Base-by-base conservation (phyloP, 2,888 invertebrate genomes). In the Oscheius sp. region DNA sequence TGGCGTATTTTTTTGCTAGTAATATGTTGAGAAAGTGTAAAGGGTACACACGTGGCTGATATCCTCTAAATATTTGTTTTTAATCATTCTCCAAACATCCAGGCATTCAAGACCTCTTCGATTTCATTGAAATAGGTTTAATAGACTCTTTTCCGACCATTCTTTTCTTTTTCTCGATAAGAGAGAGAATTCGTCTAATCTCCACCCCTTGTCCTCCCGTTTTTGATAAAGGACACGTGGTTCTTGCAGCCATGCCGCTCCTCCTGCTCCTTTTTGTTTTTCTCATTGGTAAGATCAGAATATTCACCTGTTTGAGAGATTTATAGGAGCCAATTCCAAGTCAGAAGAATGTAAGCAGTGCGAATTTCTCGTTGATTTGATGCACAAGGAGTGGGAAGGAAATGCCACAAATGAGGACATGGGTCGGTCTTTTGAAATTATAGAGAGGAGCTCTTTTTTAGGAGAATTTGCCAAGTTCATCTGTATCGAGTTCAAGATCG, bases 401-500 rank as follows among this genome's bases (percentile, higher is more conserved):
- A 69, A 73, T 49, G 27, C 46, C 13, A 69, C 73, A 0, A 49
- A 69, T 16, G 25, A 21, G 21, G 55, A 55, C 35, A 18, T 69
- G 25, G 72, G 72, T 72, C n/a, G 13, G 16, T 13, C 35, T 43
- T 9, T 21, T 23, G n/a, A n/a, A n/a, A n/a, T n/a, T n/a, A n/a
- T n/a, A n/a, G n/a, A n/a, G n/a, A n/a, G n/a, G n/a, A n/a, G n/a
- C n/a, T n/a, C n/a, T n/a, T n/a, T n/a, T 73, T 16, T 56, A 74
- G 75, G 75, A 53, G 78, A 81, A 6, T 69, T 79, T 16, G 79
- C 76, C 12, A 46, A 72, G 16, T 79, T 73, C 43, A 76, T 85
- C 61, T 85, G 85, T 70, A 77, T 79, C 23, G 73, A 56, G 3
- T 79, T 85, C 58, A 59, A 83, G 16, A 83, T 85, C 52, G 81